These are phyloP conservation scores for Hiodon alosoides DNA, from an alignment of 2,113 vertebrate species.

Conservation along the genomic window DNA sequence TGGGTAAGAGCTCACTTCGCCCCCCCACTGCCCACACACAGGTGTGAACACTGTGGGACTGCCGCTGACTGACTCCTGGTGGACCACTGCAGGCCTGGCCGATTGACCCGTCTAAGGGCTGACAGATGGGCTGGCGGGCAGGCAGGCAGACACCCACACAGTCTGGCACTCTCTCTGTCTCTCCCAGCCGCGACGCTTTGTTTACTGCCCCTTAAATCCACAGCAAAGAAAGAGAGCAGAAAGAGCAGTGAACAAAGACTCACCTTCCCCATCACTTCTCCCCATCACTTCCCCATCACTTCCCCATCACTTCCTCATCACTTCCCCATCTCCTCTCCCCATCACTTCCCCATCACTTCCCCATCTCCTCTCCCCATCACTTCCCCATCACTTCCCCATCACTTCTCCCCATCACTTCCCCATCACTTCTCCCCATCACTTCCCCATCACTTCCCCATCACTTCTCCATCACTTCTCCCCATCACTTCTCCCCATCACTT, in stretches of 20 bases:
- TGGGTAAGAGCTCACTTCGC: conserved; percentile 66
- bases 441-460: no score
- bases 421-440: neutral
- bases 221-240: no score
- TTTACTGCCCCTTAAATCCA: no score
- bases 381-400: neutral
- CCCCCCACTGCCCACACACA: conserved; percentile 6
- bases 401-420: neutral
- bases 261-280: neutral
- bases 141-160: conserved; percentile 20
- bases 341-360: conserved; percentile 26
- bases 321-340: no score
- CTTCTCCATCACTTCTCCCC: neutral
- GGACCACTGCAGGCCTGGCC: conserved; percentile 16
- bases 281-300: no score
- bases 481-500: neutral
- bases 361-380: neutral
- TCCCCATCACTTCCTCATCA: no score
- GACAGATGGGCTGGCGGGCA: conserved; percentile 38
- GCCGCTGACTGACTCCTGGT: neutral
- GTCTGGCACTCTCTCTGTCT: conserved; percentile 14
- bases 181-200: conserved; percentile 2
- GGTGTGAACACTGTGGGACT: neutral
- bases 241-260: neutral
- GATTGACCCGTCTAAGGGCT: conserved; percentile 43